Base-by-base conservation (phyloP, 2,113 vertebrate genomes). In the Smithornis capensis region DNA sequence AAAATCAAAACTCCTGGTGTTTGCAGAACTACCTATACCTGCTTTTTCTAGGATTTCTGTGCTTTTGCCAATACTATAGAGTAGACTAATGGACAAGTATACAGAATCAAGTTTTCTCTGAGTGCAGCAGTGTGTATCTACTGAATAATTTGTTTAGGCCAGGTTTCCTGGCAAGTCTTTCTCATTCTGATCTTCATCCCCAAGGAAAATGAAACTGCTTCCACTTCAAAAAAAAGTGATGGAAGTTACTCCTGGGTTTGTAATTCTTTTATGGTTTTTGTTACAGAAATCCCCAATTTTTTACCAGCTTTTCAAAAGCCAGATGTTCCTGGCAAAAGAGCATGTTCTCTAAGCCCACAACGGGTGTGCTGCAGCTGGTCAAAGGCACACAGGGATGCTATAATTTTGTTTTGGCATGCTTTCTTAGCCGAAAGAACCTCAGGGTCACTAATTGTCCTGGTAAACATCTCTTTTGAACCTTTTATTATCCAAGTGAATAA, bases 241-340 rank as follows among this genome's bases (percentile, higher is more conserved):
- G 2, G 38, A 78, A 49, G 33, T 65, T 76, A 65, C 78, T 89
- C 44, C 65, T 85, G 59, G 14, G 71, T 75, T 93, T 88, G 14
- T 40, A 77, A 88, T 60, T 84, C 13, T 92, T 92, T 90, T 80
- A 50, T 83, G 33, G 3, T 1, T 71, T 94, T 91, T 87, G 45
- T 82, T 84, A 73, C 44, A 93, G 29, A 42, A 79, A 53, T 91
- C 44, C 37, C 69, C 89, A 82, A 94, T 53, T 92, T 96, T 89
- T 91, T 76, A 92, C 45, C 57, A 76, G 74, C 70, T 79, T 90
- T 92, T 92, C 37, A 84, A 92, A 96, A 93, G 62, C 88, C 93
- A 96, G 95, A 75, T 93, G 88, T 96, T 94, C 89, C 65, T 96
- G 95, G 95, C 88, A 95, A 92, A 83, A 65, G 33, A 62, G 14